Percentiles rank a stretch among this genome's conserved stretches.
phyloP scores from a whole-genome alignment of 2,888 invertebrate species.

The Aricia artaxerxes region DNA sequence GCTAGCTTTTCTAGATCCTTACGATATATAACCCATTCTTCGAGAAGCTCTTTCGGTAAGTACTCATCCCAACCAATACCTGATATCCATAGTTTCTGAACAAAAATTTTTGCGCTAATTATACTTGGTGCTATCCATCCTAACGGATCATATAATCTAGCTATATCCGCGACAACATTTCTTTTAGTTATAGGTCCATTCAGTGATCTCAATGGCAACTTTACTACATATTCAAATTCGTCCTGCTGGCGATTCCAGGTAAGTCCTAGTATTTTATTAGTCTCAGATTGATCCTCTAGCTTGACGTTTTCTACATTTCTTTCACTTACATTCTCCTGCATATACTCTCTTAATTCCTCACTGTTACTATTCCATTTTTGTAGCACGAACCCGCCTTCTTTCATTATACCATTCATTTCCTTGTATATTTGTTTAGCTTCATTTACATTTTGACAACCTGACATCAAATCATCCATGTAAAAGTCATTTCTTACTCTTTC shows the following conservation, averaged over 20 bases:
- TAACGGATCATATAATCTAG: conserved; percentile 40
- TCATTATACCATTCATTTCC: conserved; percentile 43
- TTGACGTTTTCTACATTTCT: too few species aligned
- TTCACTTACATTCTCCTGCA: too few species aligned
- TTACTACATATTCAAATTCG: conserved; percentile 36
- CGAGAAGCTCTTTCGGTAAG: conserved; percentile 34
- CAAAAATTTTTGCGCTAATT: conserved; percentile 38
- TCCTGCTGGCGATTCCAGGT: conserved; percentile 34
- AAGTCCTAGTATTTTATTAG: conserved; percentile 39
- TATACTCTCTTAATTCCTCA: conserved; percentile 7
- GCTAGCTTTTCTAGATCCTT: conserved; percentile 33
- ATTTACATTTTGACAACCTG: conserved; percentile 39
- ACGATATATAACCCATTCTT: conserved; percentile 37
- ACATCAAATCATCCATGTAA: conserved; percentile 43
- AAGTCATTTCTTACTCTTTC: conserved; percentile 33
- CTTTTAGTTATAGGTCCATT: conserved; percentile 36
- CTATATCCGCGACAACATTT: conserved; percentile 40
- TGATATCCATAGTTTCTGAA: conserved; percentile 43
- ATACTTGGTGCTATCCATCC: conserved; percentile 41
- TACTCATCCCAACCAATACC: conserved; percentile 43
- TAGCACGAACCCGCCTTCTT: conserved; percentile 44
- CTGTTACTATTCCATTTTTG: conserved; percentile 43
- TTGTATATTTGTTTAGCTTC: conserved; percentile 37
- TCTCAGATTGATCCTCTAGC: conserved; percentile 24
- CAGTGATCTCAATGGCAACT: neutral